Evolutionary conservation across 2,888 invertebrate species (phyloP), one percentile per base, ranked within the genome.

Genomic region (Drosophila kambysellisi): DNA sequence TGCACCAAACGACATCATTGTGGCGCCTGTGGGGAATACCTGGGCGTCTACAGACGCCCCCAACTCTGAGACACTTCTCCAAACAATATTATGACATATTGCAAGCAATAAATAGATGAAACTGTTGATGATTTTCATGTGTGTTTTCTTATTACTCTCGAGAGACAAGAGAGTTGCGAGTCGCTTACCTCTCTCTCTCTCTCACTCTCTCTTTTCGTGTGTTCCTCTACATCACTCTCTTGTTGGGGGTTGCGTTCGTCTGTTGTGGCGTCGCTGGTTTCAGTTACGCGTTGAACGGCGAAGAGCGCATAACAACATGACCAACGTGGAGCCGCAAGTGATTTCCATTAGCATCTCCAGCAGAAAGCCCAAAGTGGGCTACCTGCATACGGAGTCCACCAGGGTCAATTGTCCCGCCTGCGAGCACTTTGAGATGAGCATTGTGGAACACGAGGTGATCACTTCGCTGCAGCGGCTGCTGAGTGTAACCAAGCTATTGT

Each of bases 21-120:
- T 51, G 88, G 92, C 20, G 83, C 87, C 39, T 93, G 92, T 56
- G 92, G 92, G 43, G 92, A 92, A 73, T 93, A 93, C 74, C 78
- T 93, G 74, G 92, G 92, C 50, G 89, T 92, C 35, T 93, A 89
- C 67, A 83, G 90, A n/a, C 81, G 92, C 32, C 93, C 93, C 11
- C 92, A 92, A 67, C 82, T 92, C 37, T 92, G 64, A 71, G 29
- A 30, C n/a, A 29, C 3, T 15, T 15, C 48, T 54, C n/a, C 11
- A 12, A 25, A 4, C n/a, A 39, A n/a, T 20, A 30, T 9, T 25
- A 30, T n/a, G 46, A 12, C 20, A 29, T 62, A 25, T 32, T 41
- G 37, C 25, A 50, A 33, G 15, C 7, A 76, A 76, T 66, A 61
- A 68, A 76, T 29, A 65, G 35, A 37, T 51, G 29, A 9, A 4